Conservation (phyloP, 1,140 invertebrate species). For the Hirudo medicinalis region DNA sequence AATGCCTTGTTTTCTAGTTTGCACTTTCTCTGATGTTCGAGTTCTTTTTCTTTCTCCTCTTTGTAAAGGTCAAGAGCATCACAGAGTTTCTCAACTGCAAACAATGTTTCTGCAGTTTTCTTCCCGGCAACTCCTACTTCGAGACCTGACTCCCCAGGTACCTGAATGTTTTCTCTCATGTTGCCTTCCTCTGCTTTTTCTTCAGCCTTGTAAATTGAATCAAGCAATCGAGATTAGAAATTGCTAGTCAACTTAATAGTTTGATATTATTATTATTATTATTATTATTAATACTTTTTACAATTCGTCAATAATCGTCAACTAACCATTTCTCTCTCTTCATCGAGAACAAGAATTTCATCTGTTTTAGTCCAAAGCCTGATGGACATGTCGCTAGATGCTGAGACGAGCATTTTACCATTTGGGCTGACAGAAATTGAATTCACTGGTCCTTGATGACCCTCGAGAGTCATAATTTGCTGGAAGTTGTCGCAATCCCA, state of each 20-base stretch:
- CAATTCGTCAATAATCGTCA: background rate
- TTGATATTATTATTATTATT: conserved; percentile 2
- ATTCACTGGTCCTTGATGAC: conserved; percentile 57
- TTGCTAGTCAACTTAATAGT: no score
- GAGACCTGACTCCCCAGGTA: conserved; percentile 46
- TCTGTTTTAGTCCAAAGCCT: conserved; percentile 72
- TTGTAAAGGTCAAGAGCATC: conserved; percentile 71
- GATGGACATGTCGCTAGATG: conserved; percentile 75
- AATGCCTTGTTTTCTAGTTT: conserved; percentile 30
- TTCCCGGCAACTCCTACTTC: conserved; percentile 67
- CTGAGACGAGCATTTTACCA: conserved; percentile 64
- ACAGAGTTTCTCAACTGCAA: conserved; percentile 71
- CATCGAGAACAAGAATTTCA: conserved; percentile 78
- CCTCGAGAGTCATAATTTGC: conserved; percentile 71
- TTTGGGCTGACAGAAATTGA: conserved; percentile 62
- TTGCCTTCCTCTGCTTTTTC: conserved; percentile 8
- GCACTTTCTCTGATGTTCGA: conserved; percentile 31
- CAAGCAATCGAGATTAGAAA: background rate
- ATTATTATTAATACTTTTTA: conserved; percentile 2
- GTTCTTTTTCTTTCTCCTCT: conserved; percentile 41
- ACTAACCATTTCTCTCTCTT: conserved; percentile 61
- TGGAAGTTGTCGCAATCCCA: conserved; percentile 92
- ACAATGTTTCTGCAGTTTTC: conserved; percentile 79
- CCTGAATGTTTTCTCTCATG: conserved; percentile 16
- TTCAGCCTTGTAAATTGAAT: background rate